These are phyloP conservation scores for Pomatostomus ruficeps DNA, from an alignment of 2,113 vertebrate species.

Conservation along the genomic window DNA sequence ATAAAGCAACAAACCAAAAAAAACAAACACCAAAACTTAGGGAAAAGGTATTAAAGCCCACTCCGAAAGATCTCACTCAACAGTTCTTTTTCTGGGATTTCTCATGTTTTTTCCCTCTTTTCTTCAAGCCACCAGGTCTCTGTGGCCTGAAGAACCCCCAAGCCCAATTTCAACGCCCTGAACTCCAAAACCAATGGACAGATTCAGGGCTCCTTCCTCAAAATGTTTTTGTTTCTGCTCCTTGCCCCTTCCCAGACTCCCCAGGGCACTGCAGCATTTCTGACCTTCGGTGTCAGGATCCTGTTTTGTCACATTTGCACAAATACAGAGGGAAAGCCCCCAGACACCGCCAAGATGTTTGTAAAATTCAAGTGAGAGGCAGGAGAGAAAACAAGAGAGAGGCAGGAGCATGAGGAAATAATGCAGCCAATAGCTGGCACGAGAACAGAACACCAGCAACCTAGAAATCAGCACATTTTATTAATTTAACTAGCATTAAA, in stretches of 20 bases:
- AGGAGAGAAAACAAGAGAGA: neutral
- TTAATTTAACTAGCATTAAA: neutral
- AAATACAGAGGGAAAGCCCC: neutral
- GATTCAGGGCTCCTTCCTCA: neutral
- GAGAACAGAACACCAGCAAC: neutral
- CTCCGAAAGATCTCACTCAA: neutral
- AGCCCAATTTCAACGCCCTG: neutral
- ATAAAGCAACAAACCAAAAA: neutral
- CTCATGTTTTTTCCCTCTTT: neutral
- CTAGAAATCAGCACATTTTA: neutral
- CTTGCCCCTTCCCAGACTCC: neutral
- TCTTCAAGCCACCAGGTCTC: neutral
- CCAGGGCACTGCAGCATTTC: neutral
- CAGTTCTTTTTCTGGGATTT: no score
- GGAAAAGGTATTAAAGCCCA: neutral
- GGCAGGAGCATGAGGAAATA: neutral
- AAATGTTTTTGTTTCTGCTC: neutral
- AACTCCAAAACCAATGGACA: accelerated
- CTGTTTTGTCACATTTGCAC: neutral
- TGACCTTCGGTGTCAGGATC: neutral
- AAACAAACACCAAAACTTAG: neutral
- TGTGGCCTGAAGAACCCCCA: neutral
- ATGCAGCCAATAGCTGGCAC: neutral
- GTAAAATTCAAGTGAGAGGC: neutral
- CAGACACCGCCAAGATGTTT: neutral